Evolutionary conservation across 2,113 vertebrate species (phyloP), one percentile per base, ranked within the genome.

Genomic region (Dicaeum eximium): DNA sequence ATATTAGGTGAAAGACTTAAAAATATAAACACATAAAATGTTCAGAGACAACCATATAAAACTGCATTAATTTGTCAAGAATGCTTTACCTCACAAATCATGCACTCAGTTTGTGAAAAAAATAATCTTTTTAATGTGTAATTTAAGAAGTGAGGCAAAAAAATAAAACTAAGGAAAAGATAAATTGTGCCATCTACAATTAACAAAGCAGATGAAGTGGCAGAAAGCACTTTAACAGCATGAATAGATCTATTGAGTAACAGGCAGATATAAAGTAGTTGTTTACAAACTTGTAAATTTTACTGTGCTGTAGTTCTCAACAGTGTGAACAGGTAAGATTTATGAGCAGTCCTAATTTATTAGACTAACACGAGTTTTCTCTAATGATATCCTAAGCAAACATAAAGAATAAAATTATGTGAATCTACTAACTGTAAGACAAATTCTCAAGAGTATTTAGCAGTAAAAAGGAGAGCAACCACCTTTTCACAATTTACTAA

Each of bases 41-140:
- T 19, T 92, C 50, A 74, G 51, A 94, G 42, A 23, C 54, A 95
- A 42, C 28, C 45, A 74, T 42, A 66, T 61, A 40, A 45, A 95
- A 31, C 16, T 48, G 17, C 10, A 96, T 93, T 92, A 95, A 94
- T 96, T 96, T 92, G 40, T 93, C 82, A 95, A 67, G 77, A 95
- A 71, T 56, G 10, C 15, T 91, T 48, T 94, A 47, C 18, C 45
- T 83, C 83, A 77, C 9, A 86, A 96, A 95, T 83, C 38, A 88
- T 61, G 73, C 77, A 37, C 51, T 88, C 35, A 70, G 28, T 62
- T 65, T 61, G 40, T n/a, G 73, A 50, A 28, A 83, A 75, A 89
- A 14, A 18, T 1, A n/a, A 66, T 15, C 8, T 50, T 93, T 90
- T 30, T 28, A 82, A 51, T 31, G 33, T 14, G 21, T 13, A 67